Evolutionary conservation across 2,888 invertebrate species (phyloP).

Genomic region (Molanna angustata): DNA sequence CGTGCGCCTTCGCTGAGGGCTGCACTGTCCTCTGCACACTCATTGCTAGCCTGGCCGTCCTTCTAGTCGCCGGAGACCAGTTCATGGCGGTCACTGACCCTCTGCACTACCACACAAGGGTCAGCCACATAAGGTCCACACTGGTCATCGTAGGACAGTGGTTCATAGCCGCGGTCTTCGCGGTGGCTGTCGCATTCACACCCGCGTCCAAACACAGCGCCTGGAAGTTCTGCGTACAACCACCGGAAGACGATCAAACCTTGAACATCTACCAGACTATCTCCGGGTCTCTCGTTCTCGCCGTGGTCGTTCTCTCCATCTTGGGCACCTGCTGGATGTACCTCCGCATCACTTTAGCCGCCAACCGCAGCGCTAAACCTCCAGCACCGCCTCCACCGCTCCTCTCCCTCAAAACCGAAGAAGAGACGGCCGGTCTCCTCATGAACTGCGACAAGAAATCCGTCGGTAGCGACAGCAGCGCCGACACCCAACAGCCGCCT

Average conservation of each 20-base stretch:
- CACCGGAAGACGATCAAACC: not conserved
- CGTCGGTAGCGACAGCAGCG: conserved; percentile 36
- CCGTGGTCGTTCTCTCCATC: conserved; percentile 51
- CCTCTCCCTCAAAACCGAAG: conserved; percentile 50
- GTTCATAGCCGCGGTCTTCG: conserved; percentile 44
- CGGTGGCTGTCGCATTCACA: conserved; percentile 51
- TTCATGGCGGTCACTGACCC: conserved; percentile 55
- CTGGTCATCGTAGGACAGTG: conserved; percentile 22
- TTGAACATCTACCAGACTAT: conserved; percentile 41
- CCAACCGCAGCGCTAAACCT: conserved; percentile 67
- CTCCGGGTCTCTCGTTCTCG: conserved; percentile 47
- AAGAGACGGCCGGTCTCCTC: conserved; percentile 50
- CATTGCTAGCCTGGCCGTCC: conserved; percentile 48
- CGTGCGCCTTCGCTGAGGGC: conserved; percentile 58
- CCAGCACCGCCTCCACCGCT: conserved; percentile 45
- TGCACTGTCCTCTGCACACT: conserved; percentile 51
- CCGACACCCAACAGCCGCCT: conserved; percentile 36
- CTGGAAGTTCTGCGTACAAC: conserved; percentile 21
- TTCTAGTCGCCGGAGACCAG: conserved; percentile 42
- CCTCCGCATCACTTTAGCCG: conserved; percentile 71
- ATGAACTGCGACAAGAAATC: conserved; percentile 46
- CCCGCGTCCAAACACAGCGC: conserved; percentile 41
- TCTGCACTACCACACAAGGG: conserved; percentile 38
- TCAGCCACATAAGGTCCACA: conserved; percentile 21
- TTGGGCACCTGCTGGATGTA: conserved; percentile 71